phyloP scores from a whole-genome alignment of 2,888 invertebrate species.

The Cordilura impudica region DNA sequence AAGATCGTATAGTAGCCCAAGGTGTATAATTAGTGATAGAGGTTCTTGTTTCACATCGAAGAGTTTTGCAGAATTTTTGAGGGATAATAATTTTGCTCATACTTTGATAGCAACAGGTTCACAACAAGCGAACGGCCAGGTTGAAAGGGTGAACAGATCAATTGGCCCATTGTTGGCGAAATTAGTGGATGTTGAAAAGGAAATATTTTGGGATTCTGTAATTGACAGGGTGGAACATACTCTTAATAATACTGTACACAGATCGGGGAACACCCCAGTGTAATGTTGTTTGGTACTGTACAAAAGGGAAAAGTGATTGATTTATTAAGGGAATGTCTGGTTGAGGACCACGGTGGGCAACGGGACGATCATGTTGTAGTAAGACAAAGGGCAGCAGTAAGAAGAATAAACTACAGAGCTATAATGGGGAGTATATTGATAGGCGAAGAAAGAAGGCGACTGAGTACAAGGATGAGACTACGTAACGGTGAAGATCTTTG shows the following conservation, averaged over 20 bases:
- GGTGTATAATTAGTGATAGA: too few species aligned
- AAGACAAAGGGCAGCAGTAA: conserved; percentile 8
- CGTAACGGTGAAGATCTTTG: conserved; percentile 33
- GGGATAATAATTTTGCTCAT: neutral
- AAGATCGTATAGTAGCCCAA: too few species aligned
- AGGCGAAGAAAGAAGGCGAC: neutral
- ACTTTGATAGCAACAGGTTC: conserved; percentile 35
- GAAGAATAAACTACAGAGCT: neutral
- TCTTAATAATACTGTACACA: conserved; percentile 47
- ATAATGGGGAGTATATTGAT: conserved; percentile 8
- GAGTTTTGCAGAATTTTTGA: neutral
- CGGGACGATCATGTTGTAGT: neutral
- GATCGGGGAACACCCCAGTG: conserved; percentile 37
- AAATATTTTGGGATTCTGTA: conserved; percentile 33
- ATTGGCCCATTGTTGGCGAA: conserved; percentile 47
- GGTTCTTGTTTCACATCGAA: neutral
- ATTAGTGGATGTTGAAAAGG: conserved; percentile 3
- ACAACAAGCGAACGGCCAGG: conserved; percentile 50
- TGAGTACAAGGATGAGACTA: conserved; percentile 20
- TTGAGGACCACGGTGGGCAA: neutral
- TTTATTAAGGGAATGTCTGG: conserved; percentile 3
- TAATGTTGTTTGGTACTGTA: conserved; percentile 38
- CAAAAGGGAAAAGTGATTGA: conserved; percentile 30
- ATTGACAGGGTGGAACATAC: conserved; percentile 29
- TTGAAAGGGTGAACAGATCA: conserved; percentile 31